Evolutionary conservation across 2,113 vertebrate species (phyloP).

Genomic region (Chinchilla lanigera): DNA sequence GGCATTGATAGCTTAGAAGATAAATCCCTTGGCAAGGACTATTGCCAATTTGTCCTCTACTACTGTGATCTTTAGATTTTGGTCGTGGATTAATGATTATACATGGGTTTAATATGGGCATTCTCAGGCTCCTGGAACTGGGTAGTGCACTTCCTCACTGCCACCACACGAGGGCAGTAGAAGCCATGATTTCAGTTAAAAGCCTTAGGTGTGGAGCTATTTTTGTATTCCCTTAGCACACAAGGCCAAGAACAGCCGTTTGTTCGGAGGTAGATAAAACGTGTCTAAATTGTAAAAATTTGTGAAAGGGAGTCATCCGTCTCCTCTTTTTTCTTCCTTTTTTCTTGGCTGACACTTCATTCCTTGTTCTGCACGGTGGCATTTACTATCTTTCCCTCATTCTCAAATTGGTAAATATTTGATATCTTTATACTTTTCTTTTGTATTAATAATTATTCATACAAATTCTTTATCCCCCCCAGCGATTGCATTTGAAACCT

Average conservation of each 20-base stretch:
- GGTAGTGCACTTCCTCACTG: slow-evolving; percentile 34
- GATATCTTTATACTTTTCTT: slow-evolving; percentile 41
- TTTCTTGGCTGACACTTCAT: not conserved
- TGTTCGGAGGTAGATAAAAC: slow-evolving; percentile 67
- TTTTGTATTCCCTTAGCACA: slow-evolving; percentile 65
- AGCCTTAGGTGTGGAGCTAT: slow-evolving; percentile 51
- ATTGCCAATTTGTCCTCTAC: slow-evolving; percentile 3
- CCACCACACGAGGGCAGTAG: slow-evolving; percentile 70
- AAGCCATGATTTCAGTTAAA: slow-evolving; percentile 69
- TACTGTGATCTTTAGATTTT: slow-evolving; percentile 54
- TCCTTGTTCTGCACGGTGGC: slow-evolving; percentile 19
- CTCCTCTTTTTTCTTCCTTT: slow-evolving; percentile 22
- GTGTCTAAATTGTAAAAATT: slow-evolving; percentile 61
- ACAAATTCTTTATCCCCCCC: slow-evolving; percentile 47
- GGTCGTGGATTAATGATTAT: slow-evolving; percentile 57
- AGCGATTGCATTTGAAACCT: not conserved
- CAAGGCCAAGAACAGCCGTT: slow-evolving; percentile 68
- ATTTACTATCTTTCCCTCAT: not conserved
- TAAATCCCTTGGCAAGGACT: not conserved
- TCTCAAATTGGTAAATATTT: slow-evolving; percentile 28
- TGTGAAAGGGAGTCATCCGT: not conserved
- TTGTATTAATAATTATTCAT: slow-evolving; percentile 40
- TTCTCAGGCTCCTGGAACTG: slow-evolving; percentile 40
- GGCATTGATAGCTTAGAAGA: not conserved
- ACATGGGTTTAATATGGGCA: slow-evolving; percentile 15